Base-by-base conservation (phyloP, 2,797 vertebrate species). In the Siniperca scherzeri region DNA sequence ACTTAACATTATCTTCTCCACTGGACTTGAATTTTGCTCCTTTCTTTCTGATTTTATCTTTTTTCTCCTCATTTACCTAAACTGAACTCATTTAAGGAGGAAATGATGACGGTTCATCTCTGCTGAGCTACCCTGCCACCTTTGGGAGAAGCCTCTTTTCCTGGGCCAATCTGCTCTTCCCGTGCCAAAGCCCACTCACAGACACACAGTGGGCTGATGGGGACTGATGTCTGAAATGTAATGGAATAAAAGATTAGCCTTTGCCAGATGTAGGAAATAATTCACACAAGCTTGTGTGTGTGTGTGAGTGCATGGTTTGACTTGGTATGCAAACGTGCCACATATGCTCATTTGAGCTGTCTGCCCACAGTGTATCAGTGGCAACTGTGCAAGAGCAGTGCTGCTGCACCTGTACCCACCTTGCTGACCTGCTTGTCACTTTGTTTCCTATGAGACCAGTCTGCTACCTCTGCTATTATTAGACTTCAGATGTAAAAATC, bases 201-300 rank as follows among this genome's bases (percentile, higher is more conserved):
- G 76, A 83, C 71, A 80, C 67, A 79, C 55, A 79, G 57, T 78
- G 64, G 79, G 61, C 17, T 77, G 65, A 70, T 76, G 67, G 50
- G 36, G 56, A 65, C 71, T 86, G 83, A 78, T 84, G 71, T 83
- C 82, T 83, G 76, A 85, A 87, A 88, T 89, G 82, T 89, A 92
- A 93, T 89, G 71, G 90, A 93, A 94, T 94, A 91, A 94, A 93
- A 93, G 76, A 93, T 93, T 88, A 94, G 88, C 87, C 78, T 81
- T 91, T 78, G 83, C 84, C 87, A 92, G 87, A 87, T 93, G 89
- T 81, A 62, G 65, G 56, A 74, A 90, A 87, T 91, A 87, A 91
- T 88, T 87, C 82, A 89, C 73, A 55, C 46, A 36, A 65, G 65
- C 33, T 27, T 77, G 42, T 69, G 73, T 65, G 13, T 27, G 19